These are phyloP conservation scores for Philopedon plagiatum DNA, from an alignment of 2,888 invertebrate genomes.

Conservation along the genomic window DNA sequence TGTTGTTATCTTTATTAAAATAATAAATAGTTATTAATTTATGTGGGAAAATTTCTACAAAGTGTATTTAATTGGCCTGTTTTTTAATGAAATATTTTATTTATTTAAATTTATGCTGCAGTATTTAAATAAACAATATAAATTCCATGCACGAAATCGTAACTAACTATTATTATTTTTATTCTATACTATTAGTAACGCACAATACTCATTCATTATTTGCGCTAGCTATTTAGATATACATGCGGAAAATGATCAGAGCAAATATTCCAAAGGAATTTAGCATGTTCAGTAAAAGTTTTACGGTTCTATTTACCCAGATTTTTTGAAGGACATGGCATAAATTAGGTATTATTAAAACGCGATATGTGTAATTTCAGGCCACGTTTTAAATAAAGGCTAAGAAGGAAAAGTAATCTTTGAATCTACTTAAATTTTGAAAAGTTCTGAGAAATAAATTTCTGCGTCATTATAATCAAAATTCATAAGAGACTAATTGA, in stretches of 20 bases:
- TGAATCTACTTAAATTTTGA: too few relatives aligned
- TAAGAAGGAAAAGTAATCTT: not conserved
- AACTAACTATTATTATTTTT: slow-evolving; percentile 4
- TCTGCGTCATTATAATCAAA: too few relatives aligned
- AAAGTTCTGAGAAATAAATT: too few relatives aligned
- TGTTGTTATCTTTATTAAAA: too few relatives aligned
- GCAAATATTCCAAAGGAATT: not conserved
- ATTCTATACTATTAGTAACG: not conserved
- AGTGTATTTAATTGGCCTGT: not conserved
- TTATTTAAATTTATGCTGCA: not conserved
- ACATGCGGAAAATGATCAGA: not conserved
- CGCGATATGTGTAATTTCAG: not conserved
- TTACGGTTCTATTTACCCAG: not conserved
- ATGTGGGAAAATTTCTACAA: not conserved
- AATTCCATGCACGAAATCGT: not conserved
- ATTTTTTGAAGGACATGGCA: not conserved
- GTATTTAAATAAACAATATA: not conserved
- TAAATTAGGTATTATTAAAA: not conserved
- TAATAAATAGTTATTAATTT: too few relatives aligned
- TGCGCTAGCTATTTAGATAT: not conserved
- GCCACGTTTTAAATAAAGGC: not conserved
- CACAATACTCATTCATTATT: not conserved
- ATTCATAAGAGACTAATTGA: too few relatives aligned
- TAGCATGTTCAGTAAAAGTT: slow-evolving; percentile 4
- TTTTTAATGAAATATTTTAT: not conserved